Percentiles rank a stretch among this genome's conserved stretches.
Evolutionary conservation across 1,140 invertebrate species (phyloP).

Genomic region (Heliconius himera): DNA sequence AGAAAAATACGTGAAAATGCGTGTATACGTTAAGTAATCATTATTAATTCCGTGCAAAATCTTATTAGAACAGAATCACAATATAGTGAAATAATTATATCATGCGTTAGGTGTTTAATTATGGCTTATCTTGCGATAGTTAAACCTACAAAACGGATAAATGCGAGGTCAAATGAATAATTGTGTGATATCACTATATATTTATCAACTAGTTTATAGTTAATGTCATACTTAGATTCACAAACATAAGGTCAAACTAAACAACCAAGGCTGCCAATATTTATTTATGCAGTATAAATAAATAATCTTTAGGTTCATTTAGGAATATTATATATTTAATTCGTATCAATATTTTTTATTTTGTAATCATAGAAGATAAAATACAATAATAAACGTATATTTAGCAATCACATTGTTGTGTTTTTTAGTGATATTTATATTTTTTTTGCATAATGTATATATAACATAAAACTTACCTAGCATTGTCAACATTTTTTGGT

Average conservation of each 20-base stretch:
- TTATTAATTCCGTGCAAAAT: neutral
- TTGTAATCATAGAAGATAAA: neutral
- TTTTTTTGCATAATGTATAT: neutral
- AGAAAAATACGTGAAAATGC: neutral
- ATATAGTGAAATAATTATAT: slow-evolving; percentile 3
- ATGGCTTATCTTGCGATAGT: neutral
- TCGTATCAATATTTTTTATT: neutral
- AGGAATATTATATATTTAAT: neutral
- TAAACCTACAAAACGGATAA: slow-evolving; percentile 11
- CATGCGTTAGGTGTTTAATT: neutral
- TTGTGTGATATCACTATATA: neutral
- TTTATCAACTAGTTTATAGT: neutral
- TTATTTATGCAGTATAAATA: neutral
- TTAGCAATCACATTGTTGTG: too few relatives aligned
- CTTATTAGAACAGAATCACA: neutral
- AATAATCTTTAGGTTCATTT: neutral
- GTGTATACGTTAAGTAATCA: neutral
- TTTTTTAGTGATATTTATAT: neutral
- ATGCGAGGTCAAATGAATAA: slow-evolving; percentile 4
- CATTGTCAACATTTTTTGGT: slow-evolving; percentile 62
- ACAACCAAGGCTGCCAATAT: neutral
- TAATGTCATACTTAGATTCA: neutral
- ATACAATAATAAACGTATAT: slow-evolving; percentile 15
- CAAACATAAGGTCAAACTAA: neutral
- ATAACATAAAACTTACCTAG: slow-evolving; percentile 57